Percentiles rank a stretch among this genome's conserved stretches.
phyloP scores from a whole-genome alignment of 2,113 vertebrate genomes.

The Gallinago media region DNA sequence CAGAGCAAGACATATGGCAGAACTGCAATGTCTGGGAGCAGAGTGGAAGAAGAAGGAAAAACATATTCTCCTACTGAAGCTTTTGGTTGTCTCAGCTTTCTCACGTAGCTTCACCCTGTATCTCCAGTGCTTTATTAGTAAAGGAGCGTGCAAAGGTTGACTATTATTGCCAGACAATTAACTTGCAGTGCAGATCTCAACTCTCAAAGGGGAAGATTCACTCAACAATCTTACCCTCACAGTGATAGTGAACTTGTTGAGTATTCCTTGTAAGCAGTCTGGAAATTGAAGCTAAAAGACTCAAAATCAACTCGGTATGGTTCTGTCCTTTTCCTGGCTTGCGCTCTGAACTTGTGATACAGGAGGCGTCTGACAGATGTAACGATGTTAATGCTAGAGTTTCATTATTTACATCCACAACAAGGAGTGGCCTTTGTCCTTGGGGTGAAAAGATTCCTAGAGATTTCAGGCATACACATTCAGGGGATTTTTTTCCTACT shows the following conservation, averaged over 20 bases:
- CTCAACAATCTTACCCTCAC: not conserved
- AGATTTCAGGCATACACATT: not conserved
- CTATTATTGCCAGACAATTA: not conserved
- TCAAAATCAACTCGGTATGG: accelerated
- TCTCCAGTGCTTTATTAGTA: not conserved
- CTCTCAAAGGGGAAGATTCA: not conserved
- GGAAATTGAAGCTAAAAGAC: not conserved
- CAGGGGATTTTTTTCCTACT: not conserved
- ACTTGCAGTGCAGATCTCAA: not conserved
- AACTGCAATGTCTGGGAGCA: not conserved
- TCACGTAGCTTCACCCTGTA: not conserved
- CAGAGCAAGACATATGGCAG: not conserved
- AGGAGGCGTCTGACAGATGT: not conserved
- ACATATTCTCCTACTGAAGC: not conserved
- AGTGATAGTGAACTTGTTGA: not conserved
- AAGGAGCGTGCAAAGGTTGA: not conserved
- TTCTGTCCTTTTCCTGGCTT: not conserved
- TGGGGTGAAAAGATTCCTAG: not conserved
- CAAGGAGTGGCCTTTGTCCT: not conserved
- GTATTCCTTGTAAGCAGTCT: not conserved
- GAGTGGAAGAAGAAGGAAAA: not conserved
- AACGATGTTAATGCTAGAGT: not conserved
- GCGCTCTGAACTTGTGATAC: not conserved
- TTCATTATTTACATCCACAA: not conserved
- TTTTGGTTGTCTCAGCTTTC: not conserved